Percentiles rank a stretch among this genome's conserved stretches.
phyloP scores from a whole-genome alignment of 2,113 vertebrate species.

The Tragelaphus scriptus region DNA sequence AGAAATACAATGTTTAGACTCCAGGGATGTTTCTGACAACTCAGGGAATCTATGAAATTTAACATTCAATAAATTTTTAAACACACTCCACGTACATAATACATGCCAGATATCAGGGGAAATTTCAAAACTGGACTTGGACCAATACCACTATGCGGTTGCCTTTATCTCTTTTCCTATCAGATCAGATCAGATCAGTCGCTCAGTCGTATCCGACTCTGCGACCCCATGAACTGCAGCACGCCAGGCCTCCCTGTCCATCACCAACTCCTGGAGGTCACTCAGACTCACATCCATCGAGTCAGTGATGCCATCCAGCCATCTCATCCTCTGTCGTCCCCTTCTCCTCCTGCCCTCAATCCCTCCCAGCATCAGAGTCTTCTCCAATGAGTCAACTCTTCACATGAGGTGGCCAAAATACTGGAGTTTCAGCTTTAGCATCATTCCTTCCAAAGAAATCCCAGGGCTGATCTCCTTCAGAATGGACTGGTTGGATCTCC shows the following conservation, averaged over 20 bases:
- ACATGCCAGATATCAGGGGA: not conserved
- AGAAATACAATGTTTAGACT: not conserved
- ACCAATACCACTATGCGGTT: not conserved
- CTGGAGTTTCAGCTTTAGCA: too few species aligned
- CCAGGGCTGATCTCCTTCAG: too few species aligned
- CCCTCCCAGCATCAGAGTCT: not conserved
- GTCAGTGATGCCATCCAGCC: too few species aligned
- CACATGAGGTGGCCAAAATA: not conserved
- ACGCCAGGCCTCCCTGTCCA: too few species aligned
- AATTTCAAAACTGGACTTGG: not conserved
- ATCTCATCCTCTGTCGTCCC: not conserved
- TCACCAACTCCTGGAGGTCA: too few species aligned
- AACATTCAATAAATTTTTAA: not conserved
- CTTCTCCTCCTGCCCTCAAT: not conserved
- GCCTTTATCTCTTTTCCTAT: not conserved
- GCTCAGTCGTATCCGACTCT: too few species aligned
- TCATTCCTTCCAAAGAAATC: too few species aligned
- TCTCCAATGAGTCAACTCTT: not conserved
- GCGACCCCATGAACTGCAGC: too few species aligned
- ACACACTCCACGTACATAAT: not conserved
- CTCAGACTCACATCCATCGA: too few species aligned
- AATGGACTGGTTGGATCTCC: too few species aligned
- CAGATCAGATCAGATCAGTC: too few species aligned
- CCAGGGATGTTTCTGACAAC: not conserved
- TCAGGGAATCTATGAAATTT: not conserved